phyloP scores from a whole-genome alignment of 1,140 invertebrate species.

The Adoxophyes honmai region DNA sequence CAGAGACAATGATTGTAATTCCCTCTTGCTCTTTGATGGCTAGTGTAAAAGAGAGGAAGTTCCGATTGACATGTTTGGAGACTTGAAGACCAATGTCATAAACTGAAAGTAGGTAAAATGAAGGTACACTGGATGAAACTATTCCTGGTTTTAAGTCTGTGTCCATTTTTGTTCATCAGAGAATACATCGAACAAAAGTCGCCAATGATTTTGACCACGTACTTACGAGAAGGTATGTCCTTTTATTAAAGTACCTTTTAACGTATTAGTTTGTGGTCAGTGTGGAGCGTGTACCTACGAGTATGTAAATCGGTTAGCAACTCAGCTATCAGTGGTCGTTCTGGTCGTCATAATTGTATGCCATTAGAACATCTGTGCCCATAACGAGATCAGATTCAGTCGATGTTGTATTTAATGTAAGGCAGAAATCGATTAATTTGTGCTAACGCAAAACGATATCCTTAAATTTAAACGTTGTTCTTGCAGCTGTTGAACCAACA shows the following conservation, averaged over 20 bases:
- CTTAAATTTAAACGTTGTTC: neutral
- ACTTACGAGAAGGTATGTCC: neutral
- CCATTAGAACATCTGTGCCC: constrained; percentile 39
- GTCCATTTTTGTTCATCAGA: too few species aligned
- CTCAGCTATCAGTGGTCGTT: constrained; percentile 39
- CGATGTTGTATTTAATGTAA: constrained; percentile 20
- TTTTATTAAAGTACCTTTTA: constrained; percentile 12
- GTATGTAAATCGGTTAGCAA: constrained; percentile 50
- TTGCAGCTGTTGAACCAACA: neutral
- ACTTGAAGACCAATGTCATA: too few species aligned
- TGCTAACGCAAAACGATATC: neutral
- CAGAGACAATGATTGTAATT: too few species aligned
- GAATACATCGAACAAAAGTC: too few species aligned
- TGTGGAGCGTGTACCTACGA: constrained; percentile 16
- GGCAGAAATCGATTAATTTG: neutral
- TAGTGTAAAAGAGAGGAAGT: too few species aligned
- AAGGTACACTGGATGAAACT: too few species aligned
- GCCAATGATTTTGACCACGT: too few species aligned
- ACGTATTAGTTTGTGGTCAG: constrained; percentile 8
- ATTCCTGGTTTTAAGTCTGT: too few species aligned
- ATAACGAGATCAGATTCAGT: constrained; percentile 31
- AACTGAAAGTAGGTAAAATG: too few species aligned
- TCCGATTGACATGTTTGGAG: too few species aligned
- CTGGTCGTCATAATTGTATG: constrained; percentile 42
- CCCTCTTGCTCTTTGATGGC: too few species aligned